These are phyloP conservation scores for Neolamprologus longior DNA, from an alignment of 2,113 vertebrate species.

Conservation along the genomic window DNA sequence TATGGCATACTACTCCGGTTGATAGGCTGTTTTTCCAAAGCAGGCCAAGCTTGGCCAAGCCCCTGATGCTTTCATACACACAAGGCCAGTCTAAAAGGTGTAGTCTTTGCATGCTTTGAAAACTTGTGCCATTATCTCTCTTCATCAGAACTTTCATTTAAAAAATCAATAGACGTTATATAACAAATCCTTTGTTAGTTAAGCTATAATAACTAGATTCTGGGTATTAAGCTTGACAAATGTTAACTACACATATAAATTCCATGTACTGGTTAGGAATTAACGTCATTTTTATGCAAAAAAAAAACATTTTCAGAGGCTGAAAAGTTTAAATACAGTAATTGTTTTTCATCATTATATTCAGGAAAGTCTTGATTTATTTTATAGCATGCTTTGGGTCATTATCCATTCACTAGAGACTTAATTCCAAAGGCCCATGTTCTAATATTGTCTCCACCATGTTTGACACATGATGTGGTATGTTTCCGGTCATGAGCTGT, in stretches of 20 bases:
- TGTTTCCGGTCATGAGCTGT: not conserved
- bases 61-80: not conserved
- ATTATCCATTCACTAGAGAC: not conserved
- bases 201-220: not conserved
- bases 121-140: not conserved
- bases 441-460: not conserved
- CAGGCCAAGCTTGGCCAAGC: not conserved
- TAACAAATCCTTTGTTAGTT: not conserved
- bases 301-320: not conserved
- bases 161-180: not conserved
- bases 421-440: not conserved
- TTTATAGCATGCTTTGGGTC: not conserved
- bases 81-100: not conserved
- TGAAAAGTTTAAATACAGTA: not conserved
- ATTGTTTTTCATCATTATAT: not conserved
- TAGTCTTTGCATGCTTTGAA: not conserved
- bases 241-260: not conserved
- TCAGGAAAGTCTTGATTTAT: not conserved
- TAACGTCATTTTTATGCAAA: not conserved
- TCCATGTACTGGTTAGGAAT: not conserved
- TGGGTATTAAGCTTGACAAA: not conserved
- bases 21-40: constrained; percentile 35
- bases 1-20: constrained; percentile 40
- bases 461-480: not conserved
- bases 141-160: not conserved